Evolutionary conservation across 2,888 invertebrate species (phyloP), one percentile per base, ranked within the genome.

Genomic region (Aleiodes alternator): DNA sequence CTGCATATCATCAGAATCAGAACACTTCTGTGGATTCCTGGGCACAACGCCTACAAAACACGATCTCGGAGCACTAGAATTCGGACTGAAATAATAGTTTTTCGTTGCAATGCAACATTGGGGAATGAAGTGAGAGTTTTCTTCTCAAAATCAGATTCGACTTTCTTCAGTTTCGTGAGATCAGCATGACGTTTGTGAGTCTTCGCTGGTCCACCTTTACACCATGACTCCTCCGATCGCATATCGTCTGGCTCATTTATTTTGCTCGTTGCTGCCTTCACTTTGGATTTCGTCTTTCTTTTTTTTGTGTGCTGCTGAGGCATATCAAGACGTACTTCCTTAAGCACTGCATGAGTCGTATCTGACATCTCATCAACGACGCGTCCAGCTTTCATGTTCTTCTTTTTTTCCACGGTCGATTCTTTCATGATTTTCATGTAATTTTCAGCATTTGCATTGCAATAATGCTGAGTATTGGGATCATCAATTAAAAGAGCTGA

Each of bases 361-460:
- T 57, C 34, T 16, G 43, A 34, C 8, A 73, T 73, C 12, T 56
- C 55, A 29, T 68, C 68, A n/a, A 73, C 68, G 7, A 69, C 66
- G n/a, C 73, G 68, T 8, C 73, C 73, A 14, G 69, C 66, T 56
- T 73, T 73, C 9, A 14, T 43, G 29, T 66, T 23, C 3, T 14
- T 69, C 7, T 31, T 14, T 11, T 66, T 34, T 55, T 68, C 38
- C 38, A 66, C 55, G 8, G 56, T 57, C 9, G 73, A 73, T 14
- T 55, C 55, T 68, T 73, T 68, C 3, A 68, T 9, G 11, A 55
- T 53, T 48, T 73, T 73, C 48, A 73, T 66, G 23, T 69, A 73
- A 68, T 73, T 73, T 43, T 73, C 68, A 4, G 68, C 73, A 48
- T 50, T 53, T 8, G 68, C 68, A 43, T 73, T 74, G 8, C 68